phyloP scores from a whole-genome alignment of 2,888 invertebrate genomes.

The Gasteruption jaculator region DNA sequence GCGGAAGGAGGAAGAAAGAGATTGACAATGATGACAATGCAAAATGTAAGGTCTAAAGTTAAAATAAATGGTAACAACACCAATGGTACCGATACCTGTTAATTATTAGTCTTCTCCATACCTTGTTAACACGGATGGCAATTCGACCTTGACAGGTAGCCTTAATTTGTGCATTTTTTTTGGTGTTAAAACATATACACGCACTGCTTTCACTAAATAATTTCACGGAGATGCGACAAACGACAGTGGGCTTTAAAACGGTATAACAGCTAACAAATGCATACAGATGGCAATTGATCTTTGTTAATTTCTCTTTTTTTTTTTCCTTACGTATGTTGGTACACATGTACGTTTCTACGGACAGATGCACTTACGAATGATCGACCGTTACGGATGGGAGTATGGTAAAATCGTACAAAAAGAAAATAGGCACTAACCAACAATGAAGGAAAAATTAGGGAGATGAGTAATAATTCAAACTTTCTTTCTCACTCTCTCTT shows the following conservation, averaged over 20 bases:
- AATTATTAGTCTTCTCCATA: conserved; percentile 38
- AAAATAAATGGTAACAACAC: conserved; percentile 11
- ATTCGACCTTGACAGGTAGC: conserved; percentile 47
- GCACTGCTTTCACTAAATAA: too few relatives aligned
- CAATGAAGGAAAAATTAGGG: too few relatives aligned
- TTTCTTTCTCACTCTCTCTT: too few relatives aligned
- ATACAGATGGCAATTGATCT: conserved; percentile 9
- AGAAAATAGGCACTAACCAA: too few relatives aligned
- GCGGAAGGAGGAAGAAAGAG: too few relatives aligned
- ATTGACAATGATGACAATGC: conserved; percentile 2
- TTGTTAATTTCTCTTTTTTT: conserved; percentile 5
- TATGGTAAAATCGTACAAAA: too few relatives aligned
- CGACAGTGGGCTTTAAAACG: background rate
- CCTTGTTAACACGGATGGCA: conserved; percentile 46
- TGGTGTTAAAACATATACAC: conserved; percentile 23
- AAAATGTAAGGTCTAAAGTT: background rate
- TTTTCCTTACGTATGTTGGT: background rate
- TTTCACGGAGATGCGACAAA: too few relatives aligned
- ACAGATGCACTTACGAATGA: too few relatives aligned
- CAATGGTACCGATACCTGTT: conserved; percentile 30
- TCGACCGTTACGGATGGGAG: too few relatives aligned
- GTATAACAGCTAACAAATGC: conserved; percentile 24
- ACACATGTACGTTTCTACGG: background rate
- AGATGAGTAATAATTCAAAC: too few relatives aligned
- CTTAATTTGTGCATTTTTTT: conserved; percentile 46